Percentiles rank a stretch among this genome's conserved stretches.
Conservation (phyloP, 2,113 vertebrate species). For the Thymallus thymallus region DNA sequence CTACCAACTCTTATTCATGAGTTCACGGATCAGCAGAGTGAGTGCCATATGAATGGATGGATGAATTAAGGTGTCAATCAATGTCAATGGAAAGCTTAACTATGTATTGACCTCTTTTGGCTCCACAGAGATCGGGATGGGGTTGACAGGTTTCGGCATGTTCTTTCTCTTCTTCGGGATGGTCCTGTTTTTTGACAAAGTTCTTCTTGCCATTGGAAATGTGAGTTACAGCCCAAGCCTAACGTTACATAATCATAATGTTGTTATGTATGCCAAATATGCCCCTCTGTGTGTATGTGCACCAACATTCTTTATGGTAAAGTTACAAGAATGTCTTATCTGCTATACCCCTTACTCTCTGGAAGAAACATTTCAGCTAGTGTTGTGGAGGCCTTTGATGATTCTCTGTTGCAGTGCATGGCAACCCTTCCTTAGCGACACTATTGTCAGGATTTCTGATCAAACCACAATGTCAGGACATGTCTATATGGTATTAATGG, state of each 20-base stretch:
- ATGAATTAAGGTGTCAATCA: background rate
- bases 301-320: background rate
- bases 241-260: no score
- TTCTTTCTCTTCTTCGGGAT: slow-evolving; percentile 99
- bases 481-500: no score
- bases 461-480: no score
- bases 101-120: slow-evolving; percentile 16
- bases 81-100: background rate
- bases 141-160: slow-evolving; percentile 94
- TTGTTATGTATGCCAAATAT: background rate
- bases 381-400: background rate
- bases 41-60: background rate
- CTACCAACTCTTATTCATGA: no score
- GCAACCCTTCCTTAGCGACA: background rate
- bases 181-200: slow-evolving; percentile 99
- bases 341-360: background rate
- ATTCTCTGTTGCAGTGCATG: background rate
- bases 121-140: slow-evolving; percentile 92
- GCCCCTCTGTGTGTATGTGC: background rate
- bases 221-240: slow-evolving; percentile 72
- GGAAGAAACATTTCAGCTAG: no score
- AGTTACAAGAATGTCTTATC: background rate
- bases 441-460: no score
- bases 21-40: background rate
- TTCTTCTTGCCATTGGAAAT: slow-evolving; percentile 95